Percentiles rank a stretch among this genome's conserved stretches.
These are phyloP conservation scores for Diorhabda elongata DNA, from an alignment of 1,140 invertebrate genomes.

Conservation along the genomic window DNA sequence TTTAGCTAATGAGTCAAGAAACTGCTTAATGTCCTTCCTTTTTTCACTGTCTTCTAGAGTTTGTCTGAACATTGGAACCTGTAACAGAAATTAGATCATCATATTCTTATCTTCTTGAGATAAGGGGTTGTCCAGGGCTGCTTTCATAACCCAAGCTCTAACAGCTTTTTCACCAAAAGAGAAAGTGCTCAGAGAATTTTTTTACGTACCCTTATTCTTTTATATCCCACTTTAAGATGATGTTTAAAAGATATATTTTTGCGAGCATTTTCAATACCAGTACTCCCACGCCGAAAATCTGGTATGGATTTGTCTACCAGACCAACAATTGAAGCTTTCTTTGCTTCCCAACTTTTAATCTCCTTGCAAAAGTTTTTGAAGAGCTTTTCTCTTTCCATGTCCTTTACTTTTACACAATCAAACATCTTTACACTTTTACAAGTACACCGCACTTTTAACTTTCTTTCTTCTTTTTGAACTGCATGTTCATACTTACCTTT, in stretches of 20 bases:
- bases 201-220: slow-evolving; percentile 6
- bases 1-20: slow-evolving; percentile 5
- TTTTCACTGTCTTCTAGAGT: background rate
- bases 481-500: background rate
- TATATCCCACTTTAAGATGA: background rate
- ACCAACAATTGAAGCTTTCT: background rate
- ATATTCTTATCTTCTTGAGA: background rate
- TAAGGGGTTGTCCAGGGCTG: background rate
- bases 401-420: slow-evolving; percentile 6
- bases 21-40: background rate
- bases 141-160: slow-evolving; percentile 8
- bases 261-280: background rate
- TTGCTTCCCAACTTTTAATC: slow-evolving; percentile 12
- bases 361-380: slow-evolving; percentile 14
- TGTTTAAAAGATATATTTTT: slow-evolving; percentile 1
- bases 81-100: background rate
- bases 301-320: background rate
- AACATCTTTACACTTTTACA: background rate
- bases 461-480: slow-evolving; percentile 7
- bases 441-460: background rate
- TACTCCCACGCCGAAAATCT: too few relatives aligned
- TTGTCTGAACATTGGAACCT: background rate
- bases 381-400: slow-evolving; percentile 6
- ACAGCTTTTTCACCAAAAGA: slow-evolving; percentile 4
- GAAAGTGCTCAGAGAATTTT: slow-evolving; percentile 12